These are phyloP conservation scores for Lepus europaeus DNA, from an alignment of 2,113 vertebrate species.

Conservation along the genomic window DNA sequence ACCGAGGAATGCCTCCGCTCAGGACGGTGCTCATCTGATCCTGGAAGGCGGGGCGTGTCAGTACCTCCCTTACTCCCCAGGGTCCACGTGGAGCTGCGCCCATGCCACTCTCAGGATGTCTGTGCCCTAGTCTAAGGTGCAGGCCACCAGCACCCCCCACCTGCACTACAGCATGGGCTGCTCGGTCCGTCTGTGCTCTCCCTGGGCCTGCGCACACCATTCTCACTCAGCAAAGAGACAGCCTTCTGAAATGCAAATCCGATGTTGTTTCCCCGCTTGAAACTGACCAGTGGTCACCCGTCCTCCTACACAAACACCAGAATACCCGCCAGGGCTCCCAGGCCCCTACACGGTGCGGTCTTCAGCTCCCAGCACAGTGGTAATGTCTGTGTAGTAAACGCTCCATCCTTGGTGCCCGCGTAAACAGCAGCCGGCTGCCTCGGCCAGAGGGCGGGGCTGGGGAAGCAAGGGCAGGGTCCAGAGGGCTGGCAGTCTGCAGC, in stretches of 20 bases:
- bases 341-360: neutral
- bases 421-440: neutral
- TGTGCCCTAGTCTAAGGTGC: neutral
- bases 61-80: neutral
- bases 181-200: neutral
- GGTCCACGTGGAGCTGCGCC: neutral
- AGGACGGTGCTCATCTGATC: neutral
- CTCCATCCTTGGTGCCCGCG: fast-evolving
- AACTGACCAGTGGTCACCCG: neutral
- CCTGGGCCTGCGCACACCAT: no score
- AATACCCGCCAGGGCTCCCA: neutral
- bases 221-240: neutral
- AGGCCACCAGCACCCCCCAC: neutral
- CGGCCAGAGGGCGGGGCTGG: neutral
- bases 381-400: neutral
- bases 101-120: neutral
- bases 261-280: neutral
- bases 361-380: neutral
- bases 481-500: neutral
- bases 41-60: neutral
- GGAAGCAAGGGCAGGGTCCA: neutral
- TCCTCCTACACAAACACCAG: neutral
- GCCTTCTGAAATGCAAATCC: neutral
- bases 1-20: neutral
- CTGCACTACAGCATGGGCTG: neutral